Evolutionary conservation across 2,888 invertebrate species (phyloP).

Genomic region (Abrostola tripartita): DNA sequence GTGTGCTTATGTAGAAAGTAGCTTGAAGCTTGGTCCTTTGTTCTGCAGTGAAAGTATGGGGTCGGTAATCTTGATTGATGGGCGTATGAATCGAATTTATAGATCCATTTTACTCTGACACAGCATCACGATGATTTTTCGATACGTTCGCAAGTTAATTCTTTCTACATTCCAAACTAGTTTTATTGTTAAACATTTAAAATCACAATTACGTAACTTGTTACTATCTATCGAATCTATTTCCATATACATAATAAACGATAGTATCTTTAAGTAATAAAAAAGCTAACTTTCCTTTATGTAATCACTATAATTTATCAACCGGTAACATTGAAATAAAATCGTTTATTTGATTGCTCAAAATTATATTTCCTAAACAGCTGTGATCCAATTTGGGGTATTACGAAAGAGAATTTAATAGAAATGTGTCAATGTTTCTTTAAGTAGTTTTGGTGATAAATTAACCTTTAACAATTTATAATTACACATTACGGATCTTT

Average conservation of each 20-base stretch:
- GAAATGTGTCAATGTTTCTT: not conserved
- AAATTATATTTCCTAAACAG: not conserved
- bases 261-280: slow-evolving; percentile 28
- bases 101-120: too few relatives aligned
- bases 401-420: not conserved
- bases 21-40: slow-evolving; percentile 71
- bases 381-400: not conserved
- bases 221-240: slow-evolving; percentile 8
- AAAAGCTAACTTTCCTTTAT: slow-evolving; percentile 20
- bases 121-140: too few relatives aligned
- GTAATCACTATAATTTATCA: slow-evolving; percentile 19
- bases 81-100: slow-evolving; percentile 52
- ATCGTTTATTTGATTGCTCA: slow-evolving; percentile 19
- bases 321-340: slow-evolving; percentile 19
- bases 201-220: slow-evolving; percentile 14
- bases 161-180: too few relatives aligned
- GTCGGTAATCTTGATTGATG: slow-evolving; percentile 69
- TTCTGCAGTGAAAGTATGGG: slow-evolving; percentile 73
- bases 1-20: slow-evolving; percentile 72
- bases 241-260: slow-evolving; percentile 23
- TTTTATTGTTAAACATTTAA: slow-evolving; percentile 10
- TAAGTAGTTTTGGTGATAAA: too few relatives aligned
- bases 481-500: too few relatives aligned
- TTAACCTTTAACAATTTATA: too few relatives aligned
- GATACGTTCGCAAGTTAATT: too few relatives aligned